Conservation (phyloP, 2,113 vertebrate species). For the Egretta garzetta region DNA sequence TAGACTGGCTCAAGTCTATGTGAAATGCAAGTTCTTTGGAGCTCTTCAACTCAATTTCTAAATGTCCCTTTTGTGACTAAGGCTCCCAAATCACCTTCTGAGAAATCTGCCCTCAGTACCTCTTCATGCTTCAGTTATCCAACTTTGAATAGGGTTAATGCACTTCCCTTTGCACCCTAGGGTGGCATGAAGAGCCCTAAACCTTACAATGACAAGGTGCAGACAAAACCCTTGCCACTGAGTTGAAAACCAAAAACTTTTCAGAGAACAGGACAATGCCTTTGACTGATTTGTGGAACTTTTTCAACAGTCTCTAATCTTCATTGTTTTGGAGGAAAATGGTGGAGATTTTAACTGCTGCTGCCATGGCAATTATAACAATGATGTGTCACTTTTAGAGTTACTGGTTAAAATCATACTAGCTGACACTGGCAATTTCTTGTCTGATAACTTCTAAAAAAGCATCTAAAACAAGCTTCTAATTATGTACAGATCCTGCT, state of each 20-base stretch:
- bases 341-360: background rate
- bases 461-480: slow-evolving; percentile 23
- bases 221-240: background rate
- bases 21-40: background rate
- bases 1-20: background rate
- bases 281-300: background rate
- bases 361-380: background rate
- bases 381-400: background rate
- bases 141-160: background rate
- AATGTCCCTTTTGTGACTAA: background rate
- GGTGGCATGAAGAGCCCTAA: background rate
- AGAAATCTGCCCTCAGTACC: background rate
- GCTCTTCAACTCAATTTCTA: background rate
- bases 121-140: background rate
- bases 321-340: background rate
- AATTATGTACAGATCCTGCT: slow-evolving; percentile 40
- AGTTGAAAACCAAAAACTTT: background rate
- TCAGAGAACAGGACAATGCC: background rate
- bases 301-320: background rate
- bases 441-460: background rate
- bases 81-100: background rate
- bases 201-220: background rate
- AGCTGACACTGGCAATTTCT: background rate
- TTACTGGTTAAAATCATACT: background rate
- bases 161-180: background rate